Evolutionary conservation across 2,113 vertebrate genomes (phyloP).

Genomic region (Hippoglossus stenolepis): DNA sequence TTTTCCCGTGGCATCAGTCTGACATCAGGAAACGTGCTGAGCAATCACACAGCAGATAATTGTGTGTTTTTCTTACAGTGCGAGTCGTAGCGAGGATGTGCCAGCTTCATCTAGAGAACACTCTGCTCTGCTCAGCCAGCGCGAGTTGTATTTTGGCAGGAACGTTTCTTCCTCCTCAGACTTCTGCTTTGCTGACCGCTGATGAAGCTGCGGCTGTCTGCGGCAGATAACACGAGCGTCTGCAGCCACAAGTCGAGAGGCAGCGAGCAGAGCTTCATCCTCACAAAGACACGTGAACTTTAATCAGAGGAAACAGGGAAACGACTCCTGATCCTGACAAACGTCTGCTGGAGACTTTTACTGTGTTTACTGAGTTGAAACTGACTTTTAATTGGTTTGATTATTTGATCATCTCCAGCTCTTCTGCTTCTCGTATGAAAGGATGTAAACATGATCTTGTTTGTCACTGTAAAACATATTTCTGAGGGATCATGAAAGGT

Average conservation of each 20-base stretch:
- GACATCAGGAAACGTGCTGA: slow-evolving; percentile 56
- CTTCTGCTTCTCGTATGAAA: too few species aligned
- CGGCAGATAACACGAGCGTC: slow-evolving; percentile 53
- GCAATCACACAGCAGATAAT: slow-evolving; percentile 45
- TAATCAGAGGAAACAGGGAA: neutral
- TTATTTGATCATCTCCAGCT: too few species aligned
- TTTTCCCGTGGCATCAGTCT: slow-evolving; percentile 40
- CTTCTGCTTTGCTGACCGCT: slow-evolving; percentile 58
- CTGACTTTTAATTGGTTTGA: too few species aligned
- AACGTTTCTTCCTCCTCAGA: slow-evolving; percentile 16
- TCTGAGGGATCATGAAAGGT: too few species aligned
- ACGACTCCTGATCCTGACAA: too few species aligned
- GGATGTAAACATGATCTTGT: too few species aligned
- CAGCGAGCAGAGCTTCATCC: neutral
- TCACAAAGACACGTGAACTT: neutral
- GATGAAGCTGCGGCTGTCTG: slow-evolving; percentile 58
- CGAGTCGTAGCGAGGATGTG: slow-evolving; percentile 11
- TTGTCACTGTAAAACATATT: too few species aligned
- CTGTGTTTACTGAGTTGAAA: too few species aligned
- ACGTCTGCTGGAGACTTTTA: too few species aligned
- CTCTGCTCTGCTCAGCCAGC: slow-evolving; percentile 10
- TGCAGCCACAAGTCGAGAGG: slow-evolving; percentile 4
- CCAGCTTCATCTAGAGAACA: slow-evolving; percentile 25
- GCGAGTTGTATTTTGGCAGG: slow-evolving; percentile 12
- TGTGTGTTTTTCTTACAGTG: neutral